Evolutionary conservation across 2,797 vertebrate genomes (phyloP).

Genomic region (Hephaestus fuliginosus): DNA sequence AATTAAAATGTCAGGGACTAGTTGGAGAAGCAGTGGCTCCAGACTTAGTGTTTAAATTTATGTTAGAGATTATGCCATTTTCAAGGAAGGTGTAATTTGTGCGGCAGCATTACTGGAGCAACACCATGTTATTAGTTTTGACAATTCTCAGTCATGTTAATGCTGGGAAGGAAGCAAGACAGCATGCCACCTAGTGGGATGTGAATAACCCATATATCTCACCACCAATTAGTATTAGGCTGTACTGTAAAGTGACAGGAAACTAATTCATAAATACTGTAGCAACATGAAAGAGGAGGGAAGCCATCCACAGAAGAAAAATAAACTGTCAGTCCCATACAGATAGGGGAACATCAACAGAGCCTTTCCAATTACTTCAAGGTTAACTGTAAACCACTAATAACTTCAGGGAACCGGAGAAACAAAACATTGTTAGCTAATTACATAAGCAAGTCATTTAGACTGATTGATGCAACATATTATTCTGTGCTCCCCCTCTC

Average conservation of each 20-base stretch:
- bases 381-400: slow-evolving; percentile 84
- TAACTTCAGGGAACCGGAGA: slow-evolving; percentile 84
- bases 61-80: slow-evolving; percentile 75
- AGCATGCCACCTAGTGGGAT: slow-evolving; percentile 79
- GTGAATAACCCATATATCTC: slow-evolving; percentile 82
- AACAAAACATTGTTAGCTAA: slow-evolving; percentile 86
- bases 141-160: slow-evolving; percentile 81
- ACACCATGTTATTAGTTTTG: slow-evolving; percentile 78
- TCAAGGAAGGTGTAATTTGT: slow-evolving; percentile 79
- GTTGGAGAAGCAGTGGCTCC: slow-evolving; percentile 60
- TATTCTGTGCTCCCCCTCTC: slow-evolving; percentile 64
- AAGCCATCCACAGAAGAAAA: slow-evolving; percentile 77
- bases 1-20: slow-evolving; percentile 79
- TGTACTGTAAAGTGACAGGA: slow-evolving; percentile 81
- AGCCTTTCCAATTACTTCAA: slow-evolving; percentile 85
- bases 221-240: slow-evolving; percentile 81
- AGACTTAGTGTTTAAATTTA: slow-evolving; percentile 69
- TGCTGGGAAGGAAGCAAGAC: slow-evolving; percentile 72
- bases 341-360: slow-evolving; percentile 76
- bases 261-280: slow-evolving; percentile 83
- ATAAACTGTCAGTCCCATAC: slow-evolving; percentile 78
- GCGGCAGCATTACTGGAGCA: slow-evolving; percentile 72
- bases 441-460: slow-evolving; percentile 86
- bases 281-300: slow-evolving; percentile 83
- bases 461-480: slow-evolving; percentile 85